These are phyloP conservation scores for Halocaridina rubra DNA, from an alignment of 2,888 invertebrate species.

Conservation along the genomic window DNA sequence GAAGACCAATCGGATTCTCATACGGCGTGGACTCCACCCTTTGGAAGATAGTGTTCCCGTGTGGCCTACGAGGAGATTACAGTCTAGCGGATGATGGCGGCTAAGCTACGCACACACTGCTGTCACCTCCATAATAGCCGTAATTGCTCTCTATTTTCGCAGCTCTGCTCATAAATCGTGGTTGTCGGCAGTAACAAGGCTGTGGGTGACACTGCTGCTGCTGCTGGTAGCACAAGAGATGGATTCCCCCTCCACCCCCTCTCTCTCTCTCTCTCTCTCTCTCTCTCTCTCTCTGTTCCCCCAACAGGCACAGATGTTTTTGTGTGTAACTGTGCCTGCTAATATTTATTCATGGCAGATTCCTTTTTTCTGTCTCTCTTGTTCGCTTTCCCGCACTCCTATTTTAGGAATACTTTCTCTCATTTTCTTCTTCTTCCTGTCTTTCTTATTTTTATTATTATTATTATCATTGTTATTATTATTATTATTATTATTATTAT, in stretches of 20 bases:
- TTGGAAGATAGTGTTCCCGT: slow-evolving; percentile 34
- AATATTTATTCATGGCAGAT: not conserved
- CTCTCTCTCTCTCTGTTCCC: no score
- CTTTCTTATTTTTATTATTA: not conserved
- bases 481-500: not conserved
- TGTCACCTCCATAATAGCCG: slow-evolving; percentile 50
- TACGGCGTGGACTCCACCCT: slow-evolving; percentile 12
- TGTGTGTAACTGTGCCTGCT: not conserved
- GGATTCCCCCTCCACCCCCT: not conserved
- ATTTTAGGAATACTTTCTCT: not conserved
- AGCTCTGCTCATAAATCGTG: slow-evolving; percentile 41
- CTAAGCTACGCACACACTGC: slow-evolving; percentile 34
- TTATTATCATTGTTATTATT: not conserved
- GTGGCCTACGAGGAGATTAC: slow-evolving; percentile 29
- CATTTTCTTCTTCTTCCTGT: not conserved
- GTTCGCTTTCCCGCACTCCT: not conserved
- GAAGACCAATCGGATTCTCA: slow-evolving; percentile 11
- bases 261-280: not conserved
- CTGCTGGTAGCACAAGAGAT: not conserved
- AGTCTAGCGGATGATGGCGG: slow-evolving; percentile 50
- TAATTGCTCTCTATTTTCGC: slow-evolving; percentile 59
- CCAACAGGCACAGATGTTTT: not conserved
- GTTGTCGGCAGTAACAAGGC: slow-evolving; percentile 50
- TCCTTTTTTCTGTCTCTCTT: slow-evolving; percentile 16
- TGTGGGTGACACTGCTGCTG: slow-evolving; percentile 35